These are phyloP conservation scores for Botia kubotai DNA, from an alignment of 2,797 vertebrate genomes.

Conservation along the genomic window DNA sequence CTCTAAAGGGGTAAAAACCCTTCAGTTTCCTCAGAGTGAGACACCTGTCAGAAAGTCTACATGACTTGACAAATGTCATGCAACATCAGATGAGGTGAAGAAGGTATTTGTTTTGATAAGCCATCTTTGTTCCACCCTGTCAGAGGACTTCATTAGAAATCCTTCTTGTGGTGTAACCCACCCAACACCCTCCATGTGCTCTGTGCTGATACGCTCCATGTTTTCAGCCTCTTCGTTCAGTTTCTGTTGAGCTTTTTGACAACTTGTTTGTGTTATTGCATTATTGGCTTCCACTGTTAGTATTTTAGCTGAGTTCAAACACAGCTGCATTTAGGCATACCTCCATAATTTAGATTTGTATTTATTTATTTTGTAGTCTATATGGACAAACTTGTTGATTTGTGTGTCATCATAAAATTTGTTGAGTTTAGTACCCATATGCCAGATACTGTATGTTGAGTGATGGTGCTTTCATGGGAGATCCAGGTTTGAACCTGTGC, in stretches of 20 bases:
- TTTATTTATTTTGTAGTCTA: no score
- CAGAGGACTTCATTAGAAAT: neutral
- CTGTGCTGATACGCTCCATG: neutral
- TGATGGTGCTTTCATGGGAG: no score
- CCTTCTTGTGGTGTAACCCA: neutral
- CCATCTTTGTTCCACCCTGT: neutral
- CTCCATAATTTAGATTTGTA: no score
- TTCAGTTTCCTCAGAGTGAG: neutral
- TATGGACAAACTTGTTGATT: no score
- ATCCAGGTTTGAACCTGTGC: no score
- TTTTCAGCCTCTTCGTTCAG: neutral
- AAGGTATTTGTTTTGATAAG: neutral
- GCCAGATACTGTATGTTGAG: no score
- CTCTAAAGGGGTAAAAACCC: neutral
- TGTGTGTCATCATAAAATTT: no score
- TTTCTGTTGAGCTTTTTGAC: neutral
- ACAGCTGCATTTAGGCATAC: no score
- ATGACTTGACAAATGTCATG: neutral
- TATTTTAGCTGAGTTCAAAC: no score
- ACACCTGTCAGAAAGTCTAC: conserved; percentile 12
- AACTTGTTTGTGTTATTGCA: neutral
- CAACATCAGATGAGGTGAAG: neutral
- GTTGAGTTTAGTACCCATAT: no score
- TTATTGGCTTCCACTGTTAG: neutral
- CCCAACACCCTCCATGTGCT: neutral